phyloP scores from a whole-genome alignment of 1,140 invertebrate species.

The Pomacea maculata region DNA sequence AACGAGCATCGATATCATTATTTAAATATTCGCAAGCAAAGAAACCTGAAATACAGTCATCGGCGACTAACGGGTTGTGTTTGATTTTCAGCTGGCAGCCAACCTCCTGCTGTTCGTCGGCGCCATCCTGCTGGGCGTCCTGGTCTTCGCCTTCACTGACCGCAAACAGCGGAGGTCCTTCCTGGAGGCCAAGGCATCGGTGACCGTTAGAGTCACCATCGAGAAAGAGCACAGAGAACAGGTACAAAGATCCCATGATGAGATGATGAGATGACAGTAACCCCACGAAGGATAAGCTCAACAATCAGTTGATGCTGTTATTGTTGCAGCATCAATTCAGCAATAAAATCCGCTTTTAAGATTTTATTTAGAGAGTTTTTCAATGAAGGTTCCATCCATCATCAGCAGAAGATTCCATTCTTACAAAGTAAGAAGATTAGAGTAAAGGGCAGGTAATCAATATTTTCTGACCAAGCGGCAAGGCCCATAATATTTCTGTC shows the following conservation, averaged over 20 bases:
- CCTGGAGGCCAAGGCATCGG: constrained; percentile 88
- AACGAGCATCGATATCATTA: constrained; percentile 30
- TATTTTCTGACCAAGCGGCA: no score
- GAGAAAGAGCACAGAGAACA: constrained; percentile 93
- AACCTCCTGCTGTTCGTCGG: constrained; percentile 78
- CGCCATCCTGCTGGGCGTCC: constrained; percentile 76
- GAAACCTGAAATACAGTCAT: background rate
- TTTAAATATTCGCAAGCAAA: background rate
- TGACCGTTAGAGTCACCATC: constrained; percentile 90
- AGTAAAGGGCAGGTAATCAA: no score
- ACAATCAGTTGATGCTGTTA: no score
- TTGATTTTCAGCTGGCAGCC: constrained; percentile 72
- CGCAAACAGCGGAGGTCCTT: constrained; percentile 88
- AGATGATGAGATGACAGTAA: no score
- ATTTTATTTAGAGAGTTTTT: no score
- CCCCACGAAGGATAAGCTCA: no score
- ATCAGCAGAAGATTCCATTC: no score
- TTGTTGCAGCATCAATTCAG: no score
- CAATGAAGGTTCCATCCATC: no score
- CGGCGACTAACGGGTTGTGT: constrained; percentile 24
- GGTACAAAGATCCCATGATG: constrained; percentile 65
- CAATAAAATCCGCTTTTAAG: no score
- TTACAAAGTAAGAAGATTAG: no score
- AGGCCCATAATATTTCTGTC: no score
- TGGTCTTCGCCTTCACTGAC: constrained; percentile 84